Conservation (phyloP, 35 echinoderm and acorn worm genomes). For the Anneissia japonica region DNA sequence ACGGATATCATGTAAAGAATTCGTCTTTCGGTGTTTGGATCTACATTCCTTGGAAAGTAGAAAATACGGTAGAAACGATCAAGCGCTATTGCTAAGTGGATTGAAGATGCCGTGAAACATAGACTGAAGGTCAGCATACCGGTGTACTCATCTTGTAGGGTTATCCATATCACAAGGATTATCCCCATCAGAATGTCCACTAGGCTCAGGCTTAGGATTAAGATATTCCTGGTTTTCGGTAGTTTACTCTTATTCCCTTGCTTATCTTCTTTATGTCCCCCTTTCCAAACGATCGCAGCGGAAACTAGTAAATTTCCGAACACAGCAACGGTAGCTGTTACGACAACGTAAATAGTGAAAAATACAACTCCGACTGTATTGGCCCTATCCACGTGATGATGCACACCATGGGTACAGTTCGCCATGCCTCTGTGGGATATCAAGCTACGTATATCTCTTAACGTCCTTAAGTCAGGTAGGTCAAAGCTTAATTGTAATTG, state of each 20-base stretch:
- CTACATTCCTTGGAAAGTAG: neutral
- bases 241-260: neutral
- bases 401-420: too few relatives aligned
- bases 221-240: neutral
- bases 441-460: too few relatives aligned
- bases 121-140: neutral
- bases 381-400: too few relatives aligned
- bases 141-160: neutral
- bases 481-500: too few relatives aligned
- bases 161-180: neutral
- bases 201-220: neutral
- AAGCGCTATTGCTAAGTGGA: neutral
- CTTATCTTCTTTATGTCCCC: neutral
- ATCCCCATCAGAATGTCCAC: neutral
- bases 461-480: too few relatives aligned
- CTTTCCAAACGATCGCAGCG: neutral
- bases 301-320: neutral
- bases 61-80: neutral
- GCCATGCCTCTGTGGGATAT: too few relatives aligned
- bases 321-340: neutral
- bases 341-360: neutral
- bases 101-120: neutral
- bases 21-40: neutral
- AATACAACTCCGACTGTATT: neutral
- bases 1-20: too few relatives aligned